phyloP scores from a whole-genome alignment of 1,140 invertebrate species.

The Sinella curviseta region DNA sequence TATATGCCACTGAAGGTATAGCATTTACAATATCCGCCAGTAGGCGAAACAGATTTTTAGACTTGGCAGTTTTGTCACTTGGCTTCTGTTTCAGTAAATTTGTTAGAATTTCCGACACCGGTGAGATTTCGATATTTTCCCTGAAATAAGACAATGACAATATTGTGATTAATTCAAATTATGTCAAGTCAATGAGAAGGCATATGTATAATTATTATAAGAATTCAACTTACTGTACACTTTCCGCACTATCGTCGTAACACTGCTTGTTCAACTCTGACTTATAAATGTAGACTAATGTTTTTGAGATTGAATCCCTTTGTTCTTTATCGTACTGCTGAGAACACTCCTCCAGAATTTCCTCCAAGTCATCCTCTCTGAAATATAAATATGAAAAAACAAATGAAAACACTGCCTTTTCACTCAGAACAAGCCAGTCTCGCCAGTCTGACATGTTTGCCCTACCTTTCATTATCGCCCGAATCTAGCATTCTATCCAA shows the following conservation, averaged over 20 bases:
- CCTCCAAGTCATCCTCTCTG: conserved; percentile 32
- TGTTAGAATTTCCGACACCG: conserved; percentile 38
- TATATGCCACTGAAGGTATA: conserved; percentile 38
- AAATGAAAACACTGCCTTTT: conserved; percentile 13
- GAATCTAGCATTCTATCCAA: conserved; percentile 41
- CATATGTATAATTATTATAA: too few species aligned
- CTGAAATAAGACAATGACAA: conserved; percentile 32
- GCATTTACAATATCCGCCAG: conserved; percentile 40
- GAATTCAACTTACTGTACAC: conserved; percentile 39
- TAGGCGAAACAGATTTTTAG: conserved; percentile 41
- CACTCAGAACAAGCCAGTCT: neutral
- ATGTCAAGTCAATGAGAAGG: too few species aligned
- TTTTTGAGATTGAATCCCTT: conserved; percentile 33
- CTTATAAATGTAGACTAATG: conserved; percentile 42
- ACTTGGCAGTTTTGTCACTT: conserved; percentile 40
- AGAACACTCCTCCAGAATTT: conserved; percentile 35
- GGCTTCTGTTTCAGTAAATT: conserved; percentile 38
- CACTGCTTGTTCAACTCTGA: conserved; percentile 39
- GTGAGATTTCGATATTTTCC: conserved; percentile 40
- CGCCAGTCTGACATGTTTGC: neutral
- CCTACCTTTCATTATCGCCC: conserved; percentile 21
- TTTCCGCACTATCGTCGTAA: conserved; percentile 33
- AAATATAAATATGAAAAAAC: too few species aligned
- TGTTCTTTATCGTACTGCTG: conserved; percentile 20
- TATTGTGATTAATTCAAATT: too few species aligned